phyloP scores from a whole-genome alignment of 2,797 vertebrate species.

The Neoniphon sammara region DNA sequence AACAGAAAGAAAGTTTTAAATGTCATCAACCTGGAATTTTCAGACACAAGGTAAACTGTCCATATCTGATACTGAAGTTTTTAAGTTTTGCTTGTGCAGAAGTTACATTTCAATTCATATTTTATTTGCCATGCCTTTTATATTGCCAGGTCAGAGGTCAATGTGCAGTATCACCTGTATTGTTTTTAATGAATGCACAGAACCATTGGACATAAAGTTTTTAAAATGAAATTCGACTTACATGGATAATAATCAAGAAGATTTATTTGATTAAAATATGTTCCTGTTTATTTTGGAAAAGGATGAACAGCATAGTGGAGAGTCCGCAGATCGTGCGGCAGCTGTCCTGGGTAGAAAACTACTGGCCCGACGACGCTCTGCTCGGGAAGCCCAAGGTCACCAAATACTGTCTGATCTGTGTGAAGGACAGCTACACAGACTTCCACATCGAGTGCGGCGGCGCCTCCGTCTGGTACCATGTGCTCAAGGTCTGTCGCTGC shows the following conservation, averaged over 20 bases:
- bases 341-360: slow-evolving; percentile 97
- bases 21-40: slow-evolving; percentile 96
- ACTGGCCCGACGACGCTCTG: slow-evolving; percentile 95
- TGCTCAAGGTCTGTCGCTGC: slow-evolving; percentile 87
- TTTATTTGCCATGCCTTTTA: no score
- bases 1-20: slow-evolving; percentile 97
- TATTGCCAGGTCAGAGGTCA: no score
- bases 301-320: slow-evolving; percentile 96
- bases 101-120: no score
- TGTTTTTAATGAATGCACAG: no score
- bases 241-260: no score
- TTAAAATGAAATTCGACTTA: no score
- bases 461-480: slow-evolving; percentile 96
- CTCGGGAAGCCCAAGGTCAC: slow-evolving; percentile 97
- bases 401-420: slow-evolving; percentile 98
- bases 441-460: slow-evolving; percentile 98
- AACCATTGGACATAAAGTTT: no score
- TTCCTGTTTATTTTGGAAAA: slow-evolving; percentile 67
- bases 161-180: no score
- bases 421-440: slow-evolving; percentile 99
- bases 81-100: no score
- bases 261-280: background rate
- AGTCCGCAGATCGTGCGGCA: slow-evolving; percentile 95
- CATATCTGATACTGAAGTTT: background rate
- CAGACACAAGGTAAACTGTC: slow-evolving; percentile 88